These are phyloP conservation scores for Eurystomus gularis DNA, from an alignment of 2,113 vertebrate species.

Conservation along the genomic window DNA sequence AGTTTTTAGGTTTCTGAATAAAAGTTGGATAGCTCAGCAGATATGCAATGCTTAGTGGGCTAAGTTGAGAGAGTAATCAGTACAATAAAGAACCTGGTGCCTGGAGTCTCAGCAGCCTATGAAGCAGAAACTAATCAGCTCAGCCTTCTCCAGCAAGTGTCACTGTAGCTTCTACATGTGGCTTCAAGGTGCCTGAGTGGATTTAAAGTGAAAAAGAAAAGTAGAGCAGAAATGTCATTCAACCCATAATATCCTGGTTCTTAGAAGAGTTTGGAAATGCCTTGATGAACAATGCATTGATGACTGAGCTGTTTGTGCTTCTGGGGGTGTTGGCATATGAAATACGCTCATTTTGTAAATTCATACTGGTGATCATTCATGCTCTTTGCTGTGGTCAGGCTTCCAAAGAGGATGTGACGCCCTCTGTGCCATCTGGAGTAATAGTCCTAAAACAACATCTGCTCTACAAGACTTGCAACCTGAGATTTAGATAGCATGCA, in stretches of 20 bases:
- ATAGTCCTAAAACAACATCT: neutral
- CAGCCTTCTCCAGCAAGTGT: neutral
- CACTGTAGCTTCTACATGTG: conserved; percentile 4
- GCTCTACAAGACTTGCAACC: neutral
- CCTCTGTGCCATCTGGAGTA: neutral
- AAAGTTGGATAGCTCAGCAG: conserved; percentile 50
- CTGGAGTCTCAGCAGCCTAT: neutral
- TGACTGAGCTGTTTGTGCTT: neutral
- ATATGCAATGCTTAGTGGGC: conserved; percentile 6
- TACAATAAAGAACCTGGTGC: conserved; percentile 5
- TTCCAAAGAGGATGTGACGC: neutral
- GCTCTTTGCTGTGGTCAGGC: neutral
- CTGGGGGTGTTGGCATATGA: neutral
- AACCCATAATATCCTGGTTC: neutral
- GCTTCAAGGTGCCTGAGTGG: neutral
- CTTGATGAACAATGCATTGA: neutral
- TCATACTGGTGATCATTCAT: neutral
- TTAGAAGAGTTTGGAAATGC: neutral
- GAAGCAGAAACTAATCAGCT: conserved; percentile 23
- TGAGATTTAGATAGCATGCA: neutral
- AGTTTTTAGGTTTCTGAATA: conserved; percentile 46
- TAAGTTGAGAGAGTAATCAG: conserved; percentile 22
- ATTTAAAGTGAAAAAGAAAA: conserved; percentile 44
- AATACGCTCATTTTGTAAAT: neutral
- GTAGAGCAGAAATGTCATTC: neutral